These are phyloP conservation scores for Halocaridina rubra DNA, from an alignment of 2,888 invertebrate species.

Conservation along the genomic window DNA sequence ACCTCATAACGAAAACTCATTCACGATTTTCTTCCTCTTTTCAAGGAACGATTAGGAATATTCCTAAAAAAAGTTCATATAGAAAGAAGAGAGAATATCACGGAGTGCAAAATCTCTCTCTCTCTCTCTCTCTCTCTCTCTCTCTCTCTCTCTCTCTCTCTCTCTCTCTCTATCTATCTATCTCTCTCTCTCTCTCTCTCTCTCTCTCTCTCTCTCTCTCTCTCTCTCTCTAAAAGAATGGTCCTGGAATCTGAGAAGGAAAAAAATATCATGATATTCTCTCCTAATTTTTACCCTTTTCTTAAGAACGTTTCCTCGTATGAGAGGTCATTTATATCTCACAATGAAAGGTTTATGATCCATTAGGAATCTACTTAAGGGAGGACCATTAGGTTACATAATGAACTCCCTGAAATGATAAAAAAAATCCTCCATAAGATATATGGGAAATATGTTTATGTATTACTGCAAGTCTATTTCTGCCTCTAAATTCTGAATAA, in stretches of 20 bases:
- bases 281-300: too few relatives aligned
- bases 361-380: background rate
- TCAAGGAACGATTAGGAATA: too few relatives aligned
- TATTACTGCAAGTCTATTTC: background rate
- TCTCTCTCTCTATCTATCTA: too few relatives aligned
- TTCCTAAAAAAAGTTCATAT: too few relatives aligned
- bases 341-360: too few relatives aligned
- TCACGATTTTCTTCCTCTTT: too few relatives aligned
- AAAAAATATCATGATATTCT: background rate
- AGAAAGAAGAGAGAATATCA: too few relatives aligned
- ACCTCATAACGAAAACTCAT: too few relatives aligned
- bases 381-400: background rate
- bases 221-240: too few relatives aligned
- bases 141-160: background rate
- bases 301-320: too few relatives aligned
- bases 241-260: background rate
- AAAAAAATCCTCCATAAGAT: background rate
- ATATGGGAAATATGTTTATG: background rate
- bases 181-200: background rate
- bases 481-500: background rate
- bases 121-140: background rate
- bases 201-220: background rate
- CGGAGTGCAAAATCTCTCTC: too few relatives aligned
- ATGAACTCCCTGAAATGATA: background rate
- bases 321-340: too few relatives aligned